These are phyloP conservation scores for Trichonephila clavipes DNA, from an alignment of 1,140 invertebrate genomes.

Conservation along the genomic window DNA sequence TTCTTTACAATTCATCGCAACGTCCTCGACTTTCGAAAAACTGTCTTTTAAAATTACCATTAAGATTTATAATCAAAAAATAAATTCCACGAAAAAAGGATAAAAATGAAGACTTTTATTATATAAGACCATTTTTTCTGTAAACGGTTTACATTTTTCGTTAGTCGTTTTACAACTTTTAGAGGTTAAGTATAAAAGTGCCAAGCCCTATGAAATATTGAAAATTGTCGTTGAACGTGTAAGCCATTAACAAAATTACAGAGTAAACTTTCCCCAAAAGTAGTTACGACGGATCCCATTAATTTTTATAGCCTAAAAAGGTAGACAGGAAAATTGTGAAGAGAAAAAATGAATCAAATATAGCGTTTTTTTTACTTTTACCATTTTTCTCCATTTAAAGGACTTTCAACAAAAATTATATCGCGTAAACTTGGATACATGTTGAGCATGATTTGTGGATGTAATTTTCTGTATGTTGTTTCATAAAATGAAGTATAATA, in stretches of 20 bases:
- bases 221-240: neutral
- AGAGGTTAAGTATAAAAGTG: neutral
- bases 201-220: neutral
- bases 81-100: neutral
- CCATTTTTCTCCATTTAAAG: neutral
- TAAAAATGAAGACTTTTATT: too few species aligned
- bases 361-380: neutral
- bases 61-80: neutral
- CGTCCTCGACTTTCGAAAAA: neutral
- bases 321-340: neutral
- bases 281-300: neutral
- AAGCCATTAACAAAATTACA: slow-evolving; percentile 23
- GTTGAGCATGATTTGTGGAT: neutral
- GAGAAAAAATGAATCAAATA: neutral
- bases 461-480: neutral
- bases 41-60: neutral
- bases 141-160: neutral
- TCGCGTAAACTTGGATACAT: neutral
- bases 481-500: too few species aligned
- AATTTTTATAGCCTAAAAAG: slow-evolving; percentile 20
- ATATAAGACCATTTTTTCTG: neutral
- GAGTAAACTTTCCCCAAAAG: slow-evolving; percentile 4
- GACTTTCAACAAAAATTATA: neutral
- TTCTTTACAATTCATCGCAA: too few species aligned
- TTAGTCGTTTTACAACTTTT: neutral